These are phyloP conservation scores for Marmota monax DNA, from an alignment of 2,113 vertebrate genomes.

Conservation along the genomic window DNA sequence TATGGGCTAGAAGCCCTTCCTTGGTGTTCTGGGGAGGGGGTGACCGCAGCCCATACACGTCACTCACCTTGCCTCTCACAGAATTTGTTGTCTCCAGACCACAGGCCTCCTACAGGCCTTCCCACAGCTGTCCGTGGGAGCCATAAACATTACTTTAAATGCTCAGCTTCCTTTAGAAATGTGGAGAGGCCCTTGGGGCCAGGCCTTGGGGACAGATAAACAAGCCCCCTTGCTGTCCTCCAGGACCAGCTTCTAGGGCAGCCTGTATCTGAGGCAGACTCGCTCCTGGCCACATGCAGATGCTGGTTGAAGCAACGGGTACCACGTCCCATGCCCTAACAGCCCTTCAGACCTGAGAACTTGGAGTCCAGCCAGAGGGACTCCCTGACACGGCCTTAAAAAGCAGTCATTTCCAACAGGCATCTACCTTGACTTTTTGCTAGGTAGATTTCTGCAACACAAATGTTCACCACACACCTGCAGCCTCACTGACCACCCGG, in stretches of 20 bases:
- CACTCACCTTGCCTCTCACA: accelerated
- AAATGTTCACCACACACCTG: neutral
- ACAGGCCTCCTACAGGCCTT: neutral
- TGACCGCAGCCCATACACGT: neutral
- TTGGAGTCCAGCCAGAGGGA: neutral
- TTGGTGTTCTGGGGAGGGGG: neutral
- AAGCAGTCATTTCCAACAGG: too few relatives aligned
- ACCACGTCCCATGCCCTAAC: too few relatives aligned
- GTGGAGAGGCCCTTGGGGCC: neutral
- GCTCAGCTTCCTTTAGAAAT: neutral
- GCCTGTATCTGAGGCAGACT: neutral
- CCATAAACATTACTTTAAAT: neutral
- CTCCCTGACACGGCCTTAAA: neutral
- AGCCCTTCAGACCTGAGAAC: neutral
- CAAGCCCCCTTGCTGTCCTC: neutral
- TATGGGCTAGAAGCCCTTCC: neutral
- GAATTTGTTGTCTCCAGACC: neutral
- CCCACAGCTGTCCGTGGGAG: neutral
- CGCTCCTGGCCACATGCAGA: too few relatives aligned
- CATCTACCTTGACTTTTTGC: neutral
- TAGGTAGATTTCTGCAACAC: neutral
- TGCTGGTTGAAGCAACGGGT: neutral
- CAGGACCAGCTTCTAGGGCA: neutral
- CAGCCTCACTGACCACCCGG: too few relatives aligned
- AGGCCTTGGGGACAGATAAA: too few relatives aligned